A percentile compares a stretch with the other conserved stretches of the same genome.
phyloP scores from a whole-genome alignment of 2,113 vertebrate species.

The Tenebrosternarchus preto region DNA sequence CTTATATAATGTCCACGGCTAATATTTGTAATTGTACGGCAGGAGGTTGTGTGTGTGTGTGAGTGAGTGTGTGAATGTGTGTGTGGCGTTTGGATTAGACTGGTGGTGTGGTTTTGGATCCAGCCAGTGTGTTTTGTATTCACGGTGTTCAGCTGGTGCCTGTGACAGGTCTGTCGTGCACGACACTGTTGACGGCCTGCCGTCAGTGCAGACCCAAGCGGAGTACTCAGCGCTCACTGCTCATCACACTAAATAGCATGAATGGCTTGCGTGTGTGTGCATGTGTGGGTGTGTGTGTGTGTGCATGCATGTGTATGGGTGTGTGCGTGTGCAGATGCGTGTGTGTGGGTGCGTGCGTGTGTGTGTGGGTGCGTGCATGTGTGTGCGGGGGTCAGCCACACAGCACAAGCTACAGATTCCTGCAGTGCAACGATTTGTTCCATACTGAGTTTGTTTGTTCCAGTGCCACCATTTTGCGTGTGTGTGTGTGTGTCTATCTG shows the following conservation, averaged over 20 bases:
- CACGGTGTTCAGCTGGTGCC: constrained; percentile 3
- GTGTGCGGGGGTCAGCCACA: neutral
- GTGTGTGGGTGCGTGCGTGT: neutral
- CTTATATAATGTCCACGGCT: neutral
- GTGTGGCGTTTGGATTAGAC: neutral
- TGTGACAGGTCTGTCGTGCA: constrained; percentile 21
- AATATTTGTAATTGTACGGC: neutral
- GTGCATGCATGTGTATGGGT: neutral
- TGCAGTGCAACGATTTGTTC: constrained; percentile 20
- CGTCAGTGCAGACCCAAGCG: constrained; percentile 27
- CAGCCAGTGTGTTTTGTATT: neutral
- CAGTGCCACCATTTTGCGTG: neutral
- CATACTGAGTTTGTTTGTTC: constrained; percentile 33
- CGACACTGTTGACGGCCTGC: neutral
- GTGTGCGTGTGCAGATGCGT: constrained; percentile 1
- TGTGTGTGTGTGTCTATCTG: neutral
- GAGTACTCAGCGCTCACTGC: neutral
- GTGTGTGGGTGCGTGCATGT: neutral
- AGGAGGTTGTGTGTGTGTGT: neutral
- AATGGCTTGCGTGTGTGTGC: neutral
- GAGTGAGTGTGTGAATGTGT: neutral
- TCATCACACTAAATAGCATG: constrained; percentile 22
- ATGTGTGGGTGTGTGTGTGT: neutral
- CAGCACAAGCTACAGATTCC: constrained; percentile 4
- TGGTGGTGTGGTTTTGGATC: neutral